A percentile compares a stretch with the other conserved stretches of the same genome.
phyloP scores from a whole-genome alignment of 2,113 vertebrate genomes.

The Panthera uncia region DNA sequence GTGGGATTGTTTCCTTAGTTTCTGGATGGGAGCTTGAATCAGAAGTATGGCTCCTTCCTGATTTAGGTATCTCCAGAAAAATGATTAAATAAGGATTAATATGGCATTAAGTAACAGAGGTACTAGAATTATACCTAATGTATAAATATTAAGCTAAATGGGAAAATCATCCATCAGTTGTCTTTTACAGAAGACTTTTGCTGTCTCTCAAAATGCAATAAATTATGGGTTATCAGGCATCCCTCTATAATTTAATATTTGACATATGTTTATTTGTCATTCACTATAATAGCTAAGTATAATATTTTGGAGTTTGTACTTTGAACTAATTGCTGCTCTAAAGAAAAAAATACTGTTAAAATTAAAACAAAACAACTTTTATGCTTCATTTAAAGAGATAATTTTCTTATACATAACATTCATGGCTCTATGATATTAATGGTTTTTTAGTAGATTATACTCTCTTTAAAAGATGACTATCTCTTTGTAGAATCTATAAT shows the following conservation, averaged over 20 bases:
- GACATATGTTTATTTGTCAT: slow-evolving; percentile 61
- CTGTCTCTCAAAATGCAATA: neutral
- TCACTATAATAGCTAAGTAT: neutral
- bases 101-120: slow-evolving; percentile 18
- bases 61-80: neutral
- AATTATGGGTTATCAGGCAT: slow-evolving; percentile 18
- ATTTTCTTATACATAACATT: neutral
- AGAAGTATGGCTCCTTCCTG: neutral
- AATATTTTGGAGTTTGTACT: slow-evolving; percentile 63
- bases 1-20: neutral
- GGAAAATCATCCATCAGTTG: neutral
- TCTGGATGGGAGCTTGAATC: neutral
- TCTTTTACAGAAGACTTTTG: neutral
- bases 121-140: neutral
- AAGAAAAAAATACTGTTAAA: slow-evolving; percentile 14
- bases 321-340: slow-evolving; percentile 58
- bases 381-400: slow-evolving; percentile 10
- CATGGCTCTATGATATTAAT: neutral
- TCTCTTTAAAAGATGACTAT: neutral
- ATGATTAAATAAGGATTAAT: neutral
- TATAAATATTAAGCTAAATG: neutral
- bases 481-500: neutral
- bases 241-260: slow-evolving; percentile 61
- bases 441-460: neutral
- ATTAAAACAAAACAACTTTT: neutral